Conservation (phyloP, 2,797 vertebrate genomes). For the Orientallactaga sibirica region DNA sequence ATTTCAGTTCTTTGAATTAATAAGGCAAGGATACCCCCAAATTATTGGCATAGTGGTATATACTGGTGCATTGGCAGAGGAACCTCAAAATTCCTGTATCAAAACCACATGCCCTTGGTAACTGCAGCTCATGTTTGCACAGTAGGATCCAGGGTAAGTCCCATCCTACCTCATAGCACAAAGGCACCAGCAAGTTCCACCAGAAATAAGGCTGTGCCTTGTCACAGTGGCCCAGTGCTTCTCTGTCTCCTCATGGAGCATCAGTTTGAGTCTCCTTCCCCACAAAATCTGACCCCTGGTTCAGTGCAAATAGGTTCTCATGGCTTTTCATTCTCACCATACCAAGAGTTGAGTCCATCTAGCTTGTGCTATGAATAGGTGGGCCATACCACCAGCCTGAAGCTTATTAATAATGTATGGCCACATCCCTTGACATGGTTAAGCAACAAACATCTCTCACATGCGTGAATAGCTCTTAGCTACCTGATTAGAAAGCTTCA, state of each 20-base stretch:
- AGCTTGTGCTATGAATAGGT: conserved; percentile 32
- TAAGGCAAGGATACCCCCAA: too few relatives aligned
- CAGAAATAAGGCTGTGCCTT: not conserved
- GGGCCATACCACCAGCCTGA: not conserved
- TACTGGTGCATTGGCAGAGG: too few relatives aligned
- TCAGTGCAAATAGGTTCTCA: not conserved
- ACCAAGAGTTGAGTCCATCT: not conserved
- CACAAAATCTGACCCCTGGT: not conserved
- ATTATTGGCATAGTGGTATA: too few relatives aligned
- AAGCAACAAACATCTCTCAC: conserved; percentile 61
- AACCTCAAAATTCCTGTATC: too few relatives aligned
- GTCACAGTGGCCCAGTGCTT: not conserved
- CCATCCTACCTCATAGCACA: not conserved
- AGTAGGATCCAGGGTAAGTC: not conserved
- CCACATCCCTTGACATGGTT: not conserved
- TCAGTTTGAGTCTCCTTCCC: not conserved
- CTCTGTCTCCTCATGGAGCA: not conserved
- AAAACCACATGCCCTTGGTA: not conserved
- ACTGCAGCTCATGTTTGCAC: not conserved
- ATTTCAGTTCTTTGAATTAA: too few relatives aligned
- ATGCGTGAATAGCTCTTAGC: conserved; percentile 78
- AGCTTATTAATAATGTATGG: conserved; percentile 70
- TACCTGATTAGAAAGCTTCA: conserved; percentile 70
- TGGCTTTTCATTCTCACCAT: not conserved
- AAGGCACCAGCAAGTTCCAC: not conserved